Base-by-base conservation (phyloP, 2,113 vertebrate species). In the Pseudopodoces humilis region DNA sequence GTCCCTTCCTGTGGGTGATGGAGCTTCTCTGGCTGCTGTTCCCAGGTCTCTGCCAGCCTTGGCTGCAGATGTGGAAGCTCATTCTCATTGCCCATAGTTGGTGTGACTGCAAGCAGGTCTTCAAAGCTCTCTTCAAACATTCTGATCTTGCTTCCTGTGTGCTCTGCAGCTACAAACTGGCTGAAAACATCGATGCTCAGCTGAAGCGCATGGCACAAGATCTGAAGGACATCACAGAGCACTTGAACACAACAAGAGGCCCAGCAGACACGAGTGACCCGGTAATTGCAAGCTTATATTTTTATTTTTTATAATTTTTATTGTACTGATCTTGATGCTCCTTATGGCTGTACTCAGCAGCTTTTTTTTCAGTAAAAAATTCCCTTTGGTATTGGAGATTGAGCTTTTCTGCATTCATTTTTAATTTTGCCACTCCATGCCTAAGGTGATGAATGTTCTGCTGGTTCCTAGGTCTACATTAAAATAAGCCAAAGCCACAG, bases 191-290 rank as follows among this genome's bases (percentile, higher is more conserved):
- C 31, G 98, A 99, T 68, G 98, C 98, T 14, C 98, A 99, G 88
- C 94, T 99, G 88, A 99, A 99, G 96, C 98, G 94, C 59, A 99
- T 99, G 98, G 98, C 98, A 3, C 99, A 99, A 79, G 99, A 99
- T 94, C 97, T 99, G 96, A 99, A 99, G 96, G 98, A 99, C 93
- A 98, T 99, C 87, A 99, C 30, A 19, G 98, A 99, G 39, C 37
- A 39, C 10, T 39, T 39, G 37, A 39, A 39, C 37, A 39, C 37
- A 39, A 10, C 37, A 39, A 10, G 37, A 39, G 37, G 37, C 37
- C 37, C 37, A 39, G 37, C 37, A 39, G 37, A 39, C 37, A 39
- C 37, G 37, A 39, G 37, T 39, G 37, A 39, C 37, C 37, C 37
- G 37, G 37, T 39, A 39, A 37, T 37, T 37, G 37, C 8, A 50